phyloP scores from a whole-genome alignment of 2,113 vertebrate species.

The Eretmochelys imbricata region DNA sequence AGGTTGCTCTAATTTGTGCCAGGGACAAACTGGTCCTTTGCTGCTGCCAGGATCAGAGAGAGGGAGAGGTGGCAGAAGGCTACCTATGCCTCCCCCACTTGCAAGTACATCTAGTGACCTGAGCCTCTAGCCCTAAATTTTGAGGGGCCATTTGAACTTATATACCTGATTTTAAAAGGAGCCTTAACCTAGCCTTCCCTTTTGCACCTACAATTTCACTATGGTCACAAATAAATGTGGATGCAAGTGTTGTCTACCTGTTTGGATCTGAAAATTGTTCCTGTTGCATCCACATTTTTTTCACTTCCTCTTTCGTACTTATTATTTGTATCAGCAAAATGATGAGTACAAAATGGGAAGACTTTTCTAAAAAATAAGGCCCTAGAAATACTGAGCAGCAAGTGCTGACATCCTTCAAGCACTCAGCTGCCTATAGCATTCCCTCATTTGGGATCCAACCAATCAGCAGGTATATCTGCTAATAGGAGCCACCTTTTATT shows the following conservation, averaged over 20 bases:
- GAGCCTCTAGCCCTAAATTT: not conserved
- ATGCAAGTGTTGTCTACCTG: not conserved
- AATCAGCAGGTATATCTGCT: not conserved
- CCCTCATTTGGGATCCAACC: not conserved
- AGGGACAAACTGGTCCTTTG: not conserved
- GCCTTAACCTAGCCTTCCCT: not conserved
- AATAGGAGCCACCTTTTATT: not conserved
- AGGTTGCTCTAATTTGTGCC: not conserved
- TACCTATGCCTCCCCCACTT: not conserved
- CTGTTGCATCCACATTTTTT: not conserved
- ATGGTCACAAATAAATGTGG: not conserved
- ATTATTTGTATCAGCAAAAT: not conserved
- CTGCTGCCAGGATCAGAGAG: not conserved
- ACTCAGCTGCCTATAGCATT: not conserved
- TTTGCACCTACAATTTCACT: not conserved
- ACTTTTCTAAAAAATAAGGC: not conserved
- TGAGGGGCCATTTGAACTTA: not conserved
- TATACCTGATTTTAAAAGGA: not conserved
- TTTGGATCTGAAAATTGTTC: not conserved
- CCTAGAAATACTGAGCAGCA: not conserved
- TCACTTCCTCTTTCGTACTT: not conserved
- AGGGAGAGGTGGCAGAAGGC: not conserved
- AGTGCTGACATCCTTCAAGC: not conserved
- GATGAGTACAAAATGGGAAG: not conserved
- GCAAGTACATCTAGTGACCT: not conserved